Evolutionary conservation across 2,888 invertebrate genomes (phyloP), one percentile per base, ranked within the genome.

Genomic region (Phlogophora meticulosa): DNA sequence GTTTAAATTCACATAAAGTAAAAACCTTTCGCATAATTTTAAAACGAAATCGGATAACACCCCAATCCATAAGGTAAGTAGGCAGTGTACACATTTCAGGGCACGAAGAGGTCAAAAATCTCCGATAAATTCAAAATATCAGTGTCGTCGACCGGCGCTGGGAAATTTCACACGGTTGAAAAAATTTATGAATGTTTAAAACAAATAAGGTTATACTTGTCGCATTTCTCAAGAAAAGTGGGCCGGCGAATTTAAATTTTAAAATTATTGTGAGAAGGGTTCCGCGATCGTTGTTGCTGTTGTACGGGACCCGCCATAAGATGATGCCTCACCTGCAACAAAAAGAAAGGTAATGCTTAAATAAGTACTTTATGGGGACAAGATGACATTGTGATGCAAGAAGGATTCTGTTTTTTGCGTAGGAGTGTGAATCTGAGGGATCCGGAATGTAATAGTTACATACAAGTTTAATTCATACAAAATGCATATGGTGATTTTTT

Each of bases 141-240:
- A 66, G 75, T 69, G 69, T 76, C 70, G 55, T 58, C 62, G 64
- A 46, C 52, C 56, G 62, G 51, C 58, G 72, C 71, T 67, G 59
- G 69, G 65, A 71, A 81, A 78, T 83, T 88, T 91, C 88, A 85
- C 90, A 87, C 89, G 88, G 79, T 86, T 80, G 75, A 69, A 83
- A 67, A 87, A 86, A 89, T 88, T 85, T 90, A 91, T 84, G 86
- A 82, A 83, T 83, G 78, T 86, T 83, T 83, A 82, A 87, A 87
- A 87, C 88, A 88, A 88, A 91, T 87, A 88, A 81, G 86, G 85
- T 81, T 59, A 67, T 81, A 71, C 63, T 72, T 73, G 78, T 81
- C 78, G 70, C 83, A 79, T 88, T 88, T 85, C 84, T 70, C 48
- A 59, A 48, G 75, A 61, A 61, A 86, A 85, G 85, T 89, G 81